A percentile compares a stretch with the other conserved stretches of the same genome.
Evolutionary conservation across 1,140 invertebrate species (phyloP).

Genomic region (Leptopilina clavipes): DNA sequence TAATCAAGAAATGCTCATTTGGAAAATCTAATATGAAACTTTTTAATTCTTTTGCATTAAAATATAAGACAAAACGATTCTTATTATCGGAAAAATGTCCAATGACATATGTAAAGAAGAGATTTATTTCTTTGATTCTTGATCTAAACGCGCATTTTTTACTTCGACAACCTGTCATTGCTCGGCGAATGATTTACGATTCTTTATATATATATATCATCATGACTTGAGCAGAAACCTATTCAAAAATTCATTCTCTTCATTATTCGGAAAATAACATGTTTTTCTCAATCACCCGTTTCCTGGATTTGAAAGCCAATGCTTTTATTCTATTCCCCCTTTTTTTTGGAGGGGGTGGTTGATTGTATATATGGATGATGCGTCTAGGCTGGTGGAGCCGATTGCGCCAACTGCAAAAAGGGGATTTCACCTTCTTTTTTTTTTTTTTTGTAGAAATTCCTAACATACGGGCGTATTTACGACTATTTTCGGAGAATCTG

Average conservation of each 20-base stretch:
- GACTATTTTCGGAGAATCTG: constrained; percentile 70
- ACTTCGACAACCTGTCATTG: not conserved
- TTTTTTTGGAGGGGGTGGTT: constrained; percentile 30
- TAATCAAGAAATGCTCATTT: too few species aligned
- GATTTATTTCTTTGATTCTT: too few species aligned
- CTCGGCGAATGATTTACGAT: constrained; percentile 44
- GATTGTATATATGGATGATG: too few species aligned
- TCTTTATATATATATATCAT: constrained; percentile 30
- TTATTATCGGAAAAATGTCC: too few species aligned
- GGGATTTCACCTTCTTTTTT: constrained; percentile 64
- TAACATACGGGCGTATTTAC: constrained; percentile 74
- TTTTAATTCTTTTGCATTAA: too few species aligned
- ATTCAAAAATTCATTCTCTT: constrained; percentile 53
- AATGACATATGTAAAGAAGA: too few species aligned
- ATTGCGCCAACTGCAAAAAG: constrained; percentile 54
- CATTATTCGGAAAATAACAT: constrained; percentile 58
- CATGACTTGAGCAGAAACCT: constrained; percentile 44
- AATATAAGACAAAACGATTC: too few species aligned
- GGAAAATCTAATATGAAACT: too few species aligned
- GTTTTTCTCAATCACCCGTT: constrained; percentile 65
- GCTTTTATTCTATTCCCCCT: constrained; percentile 50
- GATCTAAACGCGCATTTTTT: too few species aligned
- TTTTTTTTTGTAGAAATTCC: constrained; percentile 54
- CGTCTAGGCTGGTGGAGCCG: constrained; percentile 46
- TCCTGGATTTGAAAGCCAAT: constrained; percentile 36